phyloP scores from a whole-genome alignment of 2,888 invertebrate species.

The Tipula vernalis region DNA sequence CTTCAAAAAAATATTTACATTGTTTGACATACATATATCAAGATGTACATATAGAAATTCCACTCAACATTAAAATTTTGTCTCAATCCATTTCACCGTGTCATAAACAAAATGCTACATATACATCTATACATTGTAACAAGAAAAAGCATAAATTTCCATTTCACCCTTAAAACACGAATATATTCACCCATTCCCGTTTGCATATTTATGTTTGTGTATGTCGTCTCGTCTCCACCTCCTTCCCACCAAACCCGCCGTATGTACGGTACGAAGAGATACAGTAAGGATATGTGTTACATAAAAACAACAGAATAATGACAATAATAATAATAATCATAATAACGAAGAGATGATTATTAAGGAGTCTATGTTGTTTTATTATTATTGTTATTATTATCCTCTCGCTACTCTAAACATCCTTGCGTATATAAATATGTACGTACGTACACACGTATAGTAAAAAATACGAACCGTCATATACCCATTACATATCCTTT shows the following conservation, averaged over 20 bases:
- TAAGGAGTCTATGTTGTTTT: slow-evolving; percentile 4
- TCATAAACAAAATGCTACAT: not conserved
- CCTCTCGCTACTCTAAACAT: not conserved
- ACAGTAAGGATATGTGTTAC: not conserved
- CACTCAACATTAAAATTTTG: not conserved
- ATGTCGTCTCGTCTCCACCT: not conserved
- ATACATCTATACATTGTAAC: not conserved
- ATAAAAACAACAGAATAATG: not conserved
- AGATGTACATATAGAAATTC: not conserved
- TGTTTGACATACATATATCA: too few relatives aligned
- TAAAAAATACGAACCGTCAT: not conserved
- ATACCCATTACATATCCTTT: slow-evolving; percentile 4
- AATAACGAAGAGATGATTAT: slow-evolving; percentile 4
- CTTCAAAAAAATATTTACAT: not conserved
- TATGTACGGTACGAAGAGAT: not conserved
- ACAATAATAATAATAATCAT: not conserved
- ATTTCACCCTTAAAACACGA: not conserved
- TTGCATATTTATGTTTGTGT: not conserved
- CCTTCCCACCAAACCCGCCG: not conserved
- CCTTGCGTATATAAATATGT: not conserved
- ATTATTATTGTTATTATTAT: slow-evolving; percentile 4
- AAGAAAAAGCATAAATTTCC: not conserved
- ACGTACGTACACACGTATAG: not conserved
- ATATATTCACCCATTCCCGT: not conserved
- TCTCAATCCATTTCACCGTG: not conserved